Conservation (phyloP, 2,797 vertebrate species). For the Sebastes taczanowskii region DNA sequence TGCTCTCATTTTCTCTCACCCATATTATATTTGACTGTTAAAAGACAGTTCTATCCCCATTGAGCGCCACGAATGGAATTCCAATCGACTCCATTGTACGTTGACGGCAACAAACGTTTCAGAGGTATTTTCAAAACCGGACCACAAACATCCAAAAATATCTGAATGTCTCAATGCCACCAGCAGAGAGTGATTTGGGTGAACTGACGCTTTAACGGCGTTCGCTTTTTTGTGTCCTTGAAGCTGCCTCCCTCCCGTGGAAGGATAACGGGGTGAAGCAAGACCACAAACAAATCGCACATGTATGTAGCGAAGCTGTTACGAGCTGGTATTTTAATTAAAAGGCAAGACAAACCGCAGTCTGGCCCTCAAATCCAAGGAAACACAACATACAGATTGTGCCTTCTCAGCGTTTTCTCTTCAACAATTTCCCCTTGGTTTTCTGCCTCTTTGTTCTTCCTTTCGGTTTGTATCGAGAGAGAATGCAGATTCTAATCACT, state of each 20-base stretch:
- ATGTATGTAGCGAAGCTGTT: neutral
- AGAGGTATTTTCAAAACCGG: neutral
- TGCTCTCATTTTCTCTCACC: neutral
- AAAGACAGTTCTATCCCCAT: neutral
- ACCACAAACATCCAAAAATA: neutral
- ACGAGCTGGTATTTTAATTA: slow-evolving; percentile 35
- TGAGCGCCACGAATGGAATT: neutral
- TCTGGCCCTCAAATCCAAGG: slow-evolving; percentile 10
- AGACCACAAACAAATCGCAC: neutral
- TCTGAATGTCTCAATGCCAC: neutral
- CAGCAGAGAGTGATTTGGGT: neutral
- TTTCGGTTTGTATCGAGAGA: slow-evolving; percentile 32
- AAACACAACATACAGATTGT: slow-evolving; percentile 15
- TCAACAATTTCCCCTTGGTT: slow-evolving; percentile 8
- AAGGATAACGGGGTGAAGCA: neutral
- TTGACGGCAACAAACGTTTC: neutral
- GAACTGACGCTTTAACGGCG: neutral
- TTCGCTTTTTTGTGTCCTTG: neutral
- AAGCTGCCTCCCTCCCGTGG: neutral
- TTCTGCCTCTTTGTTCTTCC: slow-evolving; percentile 45
- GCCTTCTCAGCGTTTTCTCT: slow-evolving; percentile 10
- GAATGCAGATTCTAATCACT: slow-evolving; percentile 71
- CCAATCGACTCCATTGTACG: neutral
- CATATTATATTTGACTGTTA: neutral
- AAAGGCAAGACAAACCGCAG: slow-evolving; percentile 28